Base-by-base conservation (phyloP, 1,140 invertebrate species). In the Nasonia longicornis region DNA sequence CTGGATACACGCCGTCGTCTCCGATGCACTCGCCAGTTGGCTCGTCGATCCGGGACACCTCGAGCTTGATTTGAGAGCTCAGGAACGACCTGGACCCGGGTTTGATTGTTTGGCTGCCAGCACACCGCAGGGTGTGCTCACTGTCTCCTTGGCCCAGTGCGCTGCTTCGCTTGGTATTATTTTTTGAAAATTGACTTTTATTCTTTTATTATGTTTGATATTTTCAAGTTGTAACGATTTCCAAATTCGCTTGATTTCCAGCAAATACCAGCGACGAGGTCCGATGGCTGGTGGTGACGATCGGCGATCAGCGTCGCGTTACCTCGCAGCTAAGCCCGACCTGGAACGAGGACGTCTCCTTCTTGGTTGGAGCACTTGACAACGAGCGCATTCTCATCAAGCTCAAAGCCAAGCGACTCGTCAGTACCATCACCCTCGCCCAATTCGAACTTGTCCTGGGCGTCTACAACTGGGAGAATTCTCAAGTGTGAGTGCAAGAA, bases 1-100 rank as follows among this genome's bases (percentile, higher is more conserved):
- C 16, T 93, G 92, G 92, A 91, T 93, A 71, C 91, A 93, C 82
- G 90, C 90, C 16, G 89, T 93, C 31, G 91, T 93, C 2, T 91
- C 91, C 83, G 92, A 93, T 78, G 91, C 91, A 29, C 83, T 93
- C n/a, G 90, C 90, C n/a, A 92, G 87, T 83, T 92, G 92, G 77
- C 87, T 93, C 83, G 92, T 93, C 38, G 92, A 93, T 84, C 92
- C 92, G 3, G 91, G 91, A 3, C 90, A 91, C 79, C 81, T 93
- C 14, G 91, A 92, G 76, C 81, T 93, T 63, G 88, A 91, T 74
- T 84, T 93, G 7, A 86, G 89, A 45, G 89, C 89, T 16, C 87
- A 84, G 3, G 92, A 92, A 52, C 86, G 90, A 77, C 87, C 92
- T 3, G 87, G 89, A 4, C 89, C 90, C 6, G 86, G 79, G 66